phyloP scores from a whole-genome alignment of 2,797 vertebrate species.

The Sebastolobus alascanus region DNA sequence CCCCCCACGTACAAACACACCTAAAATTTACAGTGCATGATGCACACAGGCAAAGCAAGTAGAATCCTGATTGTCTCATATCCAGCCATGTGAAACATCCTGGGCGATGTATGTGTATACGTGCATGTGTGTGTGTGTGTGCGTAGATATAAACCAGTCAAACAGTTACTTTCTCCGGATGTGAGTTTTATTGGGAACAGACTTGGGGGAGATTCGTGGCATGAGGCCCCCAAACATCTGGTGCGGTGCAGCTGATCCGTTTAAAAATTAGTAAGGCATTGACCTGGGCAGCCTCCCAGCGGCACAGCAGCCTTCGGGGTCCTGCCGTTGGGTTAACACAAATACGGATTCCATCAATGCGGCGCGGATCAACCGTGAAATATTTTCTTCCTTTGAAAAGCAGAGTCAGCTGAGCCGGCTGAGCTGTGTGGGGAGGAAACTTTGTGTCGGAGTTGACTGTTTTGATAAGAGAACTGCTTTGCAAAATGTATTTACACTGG shows the following conservation, averaged over 20 bases:
- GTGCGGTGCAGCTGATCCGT: constrained; percentile 78
- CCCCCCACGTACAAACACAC: background rate
- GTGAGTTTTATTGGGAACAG: constrained; percentile 83
- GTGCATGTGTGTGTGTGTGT: constrained; percentile 11
- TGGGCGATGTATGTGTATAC: background rate
- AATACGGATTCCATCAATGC: constrained; percentile 71
- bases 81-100: constrained; percentile 37
- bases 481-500: background rate
- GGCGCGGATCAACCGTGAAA: constrained; percentile 23
- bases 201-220: constrained; percentile 45
- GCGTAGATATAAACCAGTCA: constrained; percentile 50
- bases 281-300: constrained; percentile 76
- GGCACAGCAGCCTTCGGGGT: constrained; percentile 62
- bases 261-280: constrained; percentile 83
- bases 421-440: background rate
- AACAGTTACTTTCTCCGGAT: constrained; percentile 80
- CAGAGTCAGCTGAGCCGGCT: constrained; percentile 11
- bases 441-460: background rate
- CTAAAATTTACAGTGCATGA: background rate
- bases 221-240: constrained; percentile 77
- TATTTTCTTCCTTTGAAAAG: constrained; percentile 45
- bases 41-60: background rate
- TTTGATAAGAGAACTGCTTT: background rate
- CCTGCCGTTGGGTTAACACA: constrained; percentile 73
- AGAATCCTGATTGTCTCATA: constrained; percentile 33